Conservation (phyloP, 2,888 invertebrate genomes). For the Crepidodera aurea region DNA sequence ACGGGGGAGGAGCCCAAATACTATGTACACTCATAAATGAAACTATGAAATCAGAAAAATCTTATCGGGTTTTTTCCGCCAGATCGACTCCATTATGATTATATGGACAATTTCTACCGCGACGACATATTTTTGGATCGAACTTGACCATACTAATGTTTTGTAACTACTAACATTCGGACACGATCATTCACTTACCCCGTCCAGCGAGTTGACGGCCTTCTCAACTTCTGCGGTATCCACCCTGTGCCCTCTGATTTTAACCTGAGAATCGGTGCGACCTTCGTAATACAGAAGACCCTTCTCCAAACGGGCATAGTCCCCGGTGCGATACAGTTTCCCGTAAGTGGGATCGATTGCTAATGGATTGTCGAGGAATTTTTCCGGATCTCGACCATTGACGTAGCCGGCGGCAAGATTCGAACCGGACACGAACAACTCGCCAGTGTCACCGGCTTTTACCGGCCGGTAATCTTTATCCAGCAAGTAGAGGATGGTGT, state of each 20-base stretch:
- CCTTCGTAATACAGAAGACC: constrained; percentile 78
- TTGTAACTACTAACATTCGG: no score
- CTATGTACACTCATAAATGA: no score
- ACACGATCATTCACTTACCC: constrained; percentile 49
- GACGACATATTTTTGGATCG: no score
- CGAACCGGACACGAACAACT: constrained; percentile 81
- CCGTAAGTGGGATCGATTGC: constrained; percentile 72
- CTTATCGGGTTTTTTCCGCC: no score
- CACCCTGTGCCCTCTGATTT: constrained; percentile 86
- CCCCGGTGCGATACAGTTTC: constrained; percentile 84
- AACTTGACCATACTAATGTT: no score
- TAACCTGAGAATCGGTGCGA: constrained; percentile 83
- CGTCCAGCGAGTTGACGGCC: constrained; percentile 69
- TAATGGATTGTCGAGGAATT: constrained; percentile 79
- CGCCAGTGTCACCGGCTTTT: constrained; percentile 77
- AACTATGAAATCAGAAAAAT: no score
- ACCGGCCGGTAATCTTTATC: constrained; percentile 78
- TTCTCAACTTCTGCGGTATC: constrained; percentile 86
- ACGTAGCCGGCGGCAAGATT: constrained; percentile 86
- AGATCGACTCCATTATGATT: no score
- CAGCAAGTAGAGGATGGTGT: constrained; percentile 81
- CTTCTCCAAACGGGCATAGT: constrained; percentile 78
- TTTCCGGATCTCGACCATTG: constrained; percentile 71
- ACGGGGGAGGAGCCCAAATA: no score
- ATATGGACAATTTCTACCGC: no score